These are phyloP conservation scores for Myrmecophaga tridactyla DNA, from an alignment of 2,113 vertebrate species.

Conservation along the genomic window DNA sequence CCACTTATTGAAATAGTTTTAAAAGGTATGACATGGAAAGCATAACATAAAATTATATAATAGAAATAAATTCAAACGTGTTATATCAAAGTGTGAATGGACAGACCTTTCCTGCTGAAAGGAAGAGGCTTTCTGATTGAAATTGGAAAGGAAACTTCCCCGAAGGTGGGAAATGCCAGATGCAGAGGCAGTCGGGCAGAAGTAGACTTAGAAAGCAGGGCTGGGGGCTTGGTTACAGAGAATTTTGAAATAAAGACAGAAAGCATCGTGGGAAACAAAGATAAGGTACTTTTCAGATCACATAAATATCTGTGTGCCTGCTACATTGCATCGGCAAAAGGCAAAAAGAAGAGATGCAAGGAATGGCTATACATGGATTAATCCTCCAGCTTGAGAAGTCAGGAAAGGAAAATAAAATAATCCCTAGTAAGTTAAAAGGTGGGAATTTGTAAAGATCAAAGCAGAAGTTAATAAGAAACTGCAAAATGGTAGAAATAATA, in stretches of 20 bases:
- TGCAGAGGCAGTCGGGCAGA: not conserved
- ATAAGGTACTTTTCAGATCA: not conserved
- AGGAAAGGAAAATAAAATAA: not conserved
- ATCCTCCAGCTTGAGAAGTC: not conserved
- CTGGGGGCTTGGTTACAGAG: accelerated
- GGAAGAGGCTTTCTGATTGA: not conserved
- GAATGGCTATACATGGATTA: not conserved
- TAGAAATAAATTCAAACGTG: not conserved
- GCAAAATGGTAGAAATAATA: not conserved
- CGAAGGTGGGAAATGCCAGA: not conserved
- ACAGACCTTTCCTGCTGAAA: not conserved
- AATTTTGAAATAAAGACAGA: not conserved
- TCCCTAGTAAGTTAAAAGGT: not conserved
- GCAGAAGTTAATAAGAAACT: not conserved
- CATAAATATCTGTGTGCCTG: no score
- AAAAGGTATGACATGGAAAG: not conserved
- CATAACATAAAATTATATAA: not conserved
- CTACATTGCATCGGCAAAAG: accelerated
- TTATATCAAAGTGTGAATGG: not conserved
- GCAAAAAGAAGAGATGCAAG: not conserved
- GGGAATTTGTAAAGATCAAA: not conserved
- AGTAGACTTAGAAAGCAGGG: not conserved
- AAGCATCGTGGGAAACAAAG: not conserved
- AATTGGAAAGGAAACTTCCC: not conserved
- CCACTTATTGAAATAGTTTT: not conserved